phyloP scores from a whole-genome alignment of 2,888 invertebrate genomes.

The Stenodera caucasica region DNA sequence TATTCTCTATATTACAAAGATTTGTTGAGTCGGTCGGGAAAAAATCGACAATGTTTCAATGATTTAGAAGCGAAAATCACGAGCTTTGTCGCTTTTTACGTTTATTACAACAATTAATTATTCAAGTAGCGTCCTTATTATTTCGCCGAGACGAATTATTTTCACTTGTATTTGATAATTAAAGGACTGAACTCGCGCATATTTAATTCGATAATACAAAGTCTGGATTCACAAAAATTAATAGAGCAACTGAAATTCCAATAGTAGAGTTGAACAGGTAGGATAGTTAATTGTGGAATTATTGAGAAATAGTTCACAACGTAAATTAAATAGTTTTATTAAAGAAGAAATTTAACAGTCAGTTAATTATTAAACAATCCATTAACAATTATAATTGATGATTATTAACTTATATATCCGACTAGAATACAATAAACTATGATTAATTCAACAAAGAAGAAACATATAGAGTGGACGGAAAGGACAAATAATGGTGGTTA shows the following conservation, averaged over 20 bases:
- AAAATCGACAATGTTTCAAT: not conserved
- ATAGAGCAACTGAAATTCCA: too few relatives aligned
- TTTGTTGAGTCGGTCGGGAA: not conserved
- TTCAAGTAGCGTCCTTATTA: not conserved
- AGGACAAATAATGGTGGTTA: not conserved
- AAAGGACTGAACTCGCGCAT: too few relatives aligned
- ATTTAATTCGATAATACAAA: too few relatives aligned
- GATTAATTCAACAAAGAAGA: not conserved
- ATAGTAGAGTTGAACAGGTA: too few relatives aligned
- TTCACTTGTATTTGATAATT: not conserved
- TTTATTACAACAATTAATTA: not conserved
- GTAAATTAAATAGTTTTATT: not conserved
- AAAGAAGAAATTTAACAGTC: not conserved
- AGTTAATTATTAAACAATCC: not conserved
- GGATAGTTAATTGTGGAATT: too few relatives aligned
- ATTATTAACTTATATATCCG: not conserved
- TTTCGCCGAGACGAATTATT: not conserved
- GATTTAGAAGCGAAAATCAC: not conserved
- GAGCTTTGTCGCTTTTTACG: not conserved
- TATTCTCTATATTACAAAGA: not conserved
- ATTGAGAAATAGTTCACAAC: too few relatives aligned
- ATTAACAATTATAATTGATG: not conserved
- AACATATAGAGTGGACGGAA: not conserved
- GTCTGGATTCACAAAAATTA: too few relatives aligned
- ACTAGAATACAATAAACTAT: not conserved